Percentiles rank a stretch among this genome's conserved stretches.
phyloP scores from a whole-genome alignment of 1,140 invertebrate species.

The Trypoxylus dichotomus region DNA sequence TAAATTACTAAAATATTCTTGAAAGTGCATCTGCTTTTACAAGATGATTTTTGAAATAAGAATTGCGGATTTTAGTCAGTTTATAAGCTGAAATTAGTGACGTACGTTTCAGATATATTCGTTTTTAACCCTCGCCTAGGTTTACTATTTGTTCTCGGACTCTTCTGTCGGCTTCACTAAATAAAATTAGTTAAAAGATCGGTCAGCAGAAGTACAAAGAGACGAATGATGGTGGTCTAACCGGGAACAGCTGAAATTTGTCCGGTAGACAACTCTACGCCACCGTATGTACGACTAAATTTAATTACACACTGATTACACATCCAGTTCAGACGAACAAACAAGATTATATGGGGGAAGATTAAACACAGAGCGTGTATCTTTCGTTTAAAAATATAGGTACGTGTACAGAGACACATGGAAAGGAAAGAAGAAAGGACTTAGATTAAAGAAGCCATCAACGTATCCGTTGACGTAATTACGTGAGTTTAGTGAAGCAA shows the following conservation, averaged over 20 bases:
- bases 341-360: not conserved
- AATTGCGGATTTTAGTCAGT: too few species aligned
- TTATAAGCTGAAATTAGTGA: not conserved
- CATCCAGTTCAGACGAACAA: not conserved
- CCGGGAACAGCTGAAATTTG: not conserved
- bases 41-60: too few species aligned
- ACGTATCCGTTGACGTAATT: too few species aligned
- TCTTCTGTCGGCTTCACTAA: not conserved
- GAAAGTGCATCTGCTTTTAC: too few species aligned
- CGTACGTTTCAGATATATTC: not conserved
- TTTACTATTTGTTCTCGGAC: not conserved
- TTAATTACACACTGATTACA: not conserved
- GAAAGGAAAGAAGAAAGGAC: too few species aligned
- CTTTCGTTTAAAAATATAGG: not conserved
- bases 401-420: not conserved
- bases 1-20: too few species aligned
- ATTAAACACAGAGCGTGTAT: not conserved
- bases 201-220: not conserved
- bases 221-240: conserved; percentile 5
- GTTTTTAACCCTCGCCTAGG: not conserved
- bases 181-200: not conserved
- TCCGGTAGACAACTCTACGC: not conserved
- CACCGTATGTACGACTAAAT: not conserved
- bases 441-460: too few species aligned
- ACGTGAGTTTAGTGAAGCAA: too few species aligned